Evolutionary conservation across 1,140 invertebrate genomes (phyloP), one percentile per base, ranked within the genome.

Genomic region (Drosophila nikananu): DNA sequence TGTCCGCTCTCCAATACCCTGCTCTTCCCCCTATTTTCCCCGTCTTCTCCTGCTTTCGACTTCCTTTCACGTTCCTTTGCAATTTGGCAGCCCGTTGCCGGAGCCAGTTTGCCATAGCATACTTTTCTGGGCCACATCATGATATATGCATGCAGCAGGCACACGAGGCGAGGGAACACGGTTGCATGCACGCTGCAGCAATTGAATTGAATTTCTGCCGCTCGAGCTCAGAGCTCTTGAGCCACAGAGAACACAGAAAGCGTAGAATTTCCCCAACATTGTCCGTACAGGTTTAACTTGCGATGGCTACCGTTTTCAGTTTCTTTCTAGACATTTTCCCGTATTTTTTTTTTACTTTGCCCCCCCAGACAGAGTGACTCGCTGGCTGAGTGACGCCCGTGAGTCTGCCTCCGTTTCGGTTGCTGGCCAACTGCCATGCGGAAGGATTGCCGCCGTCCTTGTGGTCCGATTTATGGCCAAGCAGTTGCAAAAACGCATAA

Each of bases 171-270:
- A 55, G 54, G 23, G 21, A 17, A 8, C 54, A 23, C 54, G 54
- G 54, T 68, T 65, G 61, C 44, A 63, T 72, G 72, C 73, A 83
- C 77, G 80, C 73, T 86, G 75, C 75, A 60, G 77, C 84, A 89
- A 89, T 87, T 90, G 86, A 89, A 89, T 89, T 89, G 84, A 89
- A 89, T 89, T 89, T 77, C 55, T 62, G 60, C 63, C 80, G 77
- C 81, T 83, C 41, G 64, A 80, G 66, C 70, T 76, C 51, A 55
- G 65, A 67, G 81, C 82, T 86, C 74, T 78, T 86, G 75, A 82
- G 76, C 67, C 39, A 68, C 74, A 81, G 60, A 72, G 52, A 37
- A 54, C 19, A 54, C 51, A 54, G 49, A 70, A 66, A 77, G 76
- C 65, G 55, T 73, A 54, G 71, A 58, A 83, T 58, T 71, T 60